phyloP scores from a whole-genome alignment of 1,140 invertebrate species.

The Aleiodes sp. region DNA sequence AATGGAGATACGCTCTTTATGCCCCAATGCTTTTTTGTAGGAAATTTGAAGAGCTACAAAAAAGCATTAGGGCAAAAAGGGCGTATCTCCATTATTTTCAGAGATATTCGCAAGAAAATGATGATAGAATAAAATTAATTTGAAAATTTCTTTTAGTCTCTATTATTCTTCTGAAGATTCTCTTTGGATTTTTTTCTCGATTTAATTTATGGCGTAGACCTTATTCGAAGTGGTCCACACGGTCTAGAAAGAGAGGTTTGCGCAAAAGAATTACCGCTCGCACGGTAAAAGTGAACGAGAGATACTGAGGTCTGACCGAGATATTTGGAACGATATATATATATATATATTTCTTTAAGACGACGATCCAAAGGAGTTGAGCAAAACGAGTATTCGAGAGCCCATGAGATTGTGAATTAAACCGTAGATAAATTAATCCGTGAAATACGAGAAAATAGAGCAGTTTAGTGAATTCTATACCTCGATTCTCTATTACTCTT shows the following conservation, averaged over 20 bases:
- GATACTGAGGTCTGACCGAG: constrained; percentile 1
- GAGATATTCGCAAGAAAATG: too few species aligned
- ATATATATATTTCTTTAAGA: constrained; percentile 10
- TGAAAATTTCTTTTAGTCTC: too few species aligned
- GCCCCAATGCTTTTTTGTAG: too few species aligned
- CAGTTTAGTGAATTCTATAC: neutral
- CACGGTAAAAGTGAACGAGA: constrained; percentile 19
- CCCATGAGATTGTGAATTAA: constrained; percentile 14
- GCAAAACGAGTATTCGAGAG: constrained; percentile 3
- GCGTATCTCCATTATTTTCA: too few species aligned
- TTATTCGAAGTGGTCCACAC: constrained; percentile 14
- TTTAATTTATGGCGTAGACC: constrained; percentile 14
- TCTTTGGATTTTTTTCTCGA: neutral
- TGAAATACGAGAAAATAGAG: constrained; percentile 7
- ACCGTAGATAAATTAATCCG: constrained; percentile 14
- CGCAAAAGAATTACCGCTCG: constrained; percentile 10
- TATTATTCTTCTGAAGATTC: too few species aligned
- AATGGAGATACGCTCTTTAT: too few species aligned
- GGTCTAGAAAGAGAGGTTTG: constrained; percentile 15
- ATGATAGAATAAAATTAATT: too few species aligned
- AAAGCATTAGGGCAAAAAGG: too few species aligned
- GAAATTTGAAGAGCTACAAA: too few species aligned
- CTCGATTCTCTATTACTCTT: neutral
- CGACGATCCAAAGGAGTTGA: constrained; percentile 1
- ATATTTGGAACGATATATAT: constrained; percentile 11